A percentile compares a stretch with the other conserved stretches of the same genome.
phyloP scores from a whole-genome alignment of 2,113 vertebrate genomes.

The Tautogolabrus adspersus region DNA sequence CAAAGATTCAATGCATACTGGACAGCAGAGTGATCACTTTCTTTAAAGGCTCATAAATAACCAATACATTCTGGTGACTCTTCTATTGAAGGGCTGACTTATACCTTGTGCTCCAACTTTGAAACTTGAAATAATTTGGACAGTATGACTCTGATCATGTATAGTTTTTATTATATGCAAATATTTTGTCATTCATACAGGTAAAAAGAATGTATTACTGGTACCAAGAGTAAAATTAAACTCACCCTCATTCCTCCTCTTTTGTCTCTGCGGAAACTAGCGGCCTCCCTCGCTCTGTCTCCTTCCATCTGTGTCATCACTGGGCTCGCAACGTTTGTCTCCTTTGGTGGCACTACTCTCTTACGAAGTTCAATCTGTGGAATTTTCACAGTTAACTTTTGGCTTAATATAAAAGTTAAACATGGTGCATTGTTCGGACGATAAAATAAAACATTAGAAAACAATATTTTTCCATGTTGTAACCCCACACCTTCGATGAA shows the following conservation, averaged over 20 bases:
- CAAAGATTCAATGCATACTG: neutral
- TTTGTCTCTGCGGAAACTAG: constrained; percentile 72
- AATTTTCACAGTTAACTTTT: neutral
- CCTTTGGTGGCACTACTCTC: constrained; percentile 74
- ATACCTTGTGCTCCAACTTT: too few relatives aligned
- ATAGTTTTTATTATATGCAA: too few relatives aligned
- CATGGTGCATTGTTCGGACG: neutral
- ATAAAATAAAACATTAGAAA: neutral
- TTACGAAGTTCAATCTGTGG: constrained; percentile 83
- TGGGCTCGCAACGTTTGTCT: constrained; percentile 48
- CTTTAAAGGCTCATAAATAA: too few relatives aligned
- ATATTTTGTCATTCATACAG: too few relatives aligned
- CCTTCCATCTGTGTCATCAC: constrained; percentile 59
- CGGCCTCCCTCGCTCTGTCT: constrained; percentile 64
- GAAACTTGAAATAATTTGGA: too few relatives aligned
- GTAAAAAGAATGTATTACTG: too few relatives aligned
- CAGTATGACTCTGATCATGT: too few relatives aligned
- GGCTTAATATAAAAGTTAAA: neutral
- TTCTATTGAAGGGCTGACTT: too few relatives aligned
- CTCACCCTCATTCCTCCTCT: constrained; percentile 78
- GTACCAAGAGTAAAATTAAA: neutral
- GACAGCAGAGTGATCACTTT: too few relatives aligned
- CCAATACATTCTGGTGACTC: too few relatives aligned
- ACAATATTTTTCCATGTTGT: neutral
- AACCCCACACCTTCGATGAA: constrained; percentile 68